Base-by-base conservation (phyloP, 2,888 invertebrate genomes). In the Coremacera marginata region DNA sequence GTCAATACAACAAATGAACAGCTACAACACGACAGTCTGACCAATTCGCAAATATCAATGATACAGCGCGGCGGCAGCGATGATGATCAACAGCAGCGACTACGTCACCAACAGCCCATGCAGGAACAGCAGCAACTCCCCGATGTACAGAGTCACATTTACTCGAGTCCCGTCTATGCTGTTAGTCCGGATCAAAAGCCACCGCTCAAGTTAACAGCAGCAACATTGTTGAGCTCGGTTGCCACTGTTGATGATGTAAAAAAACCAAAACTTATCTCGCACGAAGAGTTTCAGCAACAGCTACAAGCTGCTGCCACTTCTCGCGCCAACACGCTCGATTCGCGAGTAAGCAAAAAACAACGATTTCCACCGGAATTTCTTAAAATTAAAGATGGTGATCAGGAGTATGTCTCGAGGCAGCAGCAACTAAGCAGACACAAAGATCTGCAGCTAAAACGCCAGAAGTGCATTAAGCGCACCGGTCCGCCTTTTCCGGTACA, bases 71-170 rank as follows among this genome's bases (percentile, higher is more conserved):
- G 83, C 25, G 82, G 80, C 76, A 74, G 37, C 25, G 37, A 51
- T 31, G 65, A 63, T 27, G 65, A 65, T 49, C 75, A 79, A 44
- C 76, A 75, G 8, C 71, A 75, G n/a, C 76, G 78, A 49, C 81
- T 78, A 44, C 82, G 79, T 67, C 83, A 83, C 70, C 75, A 77
- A 55, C 80, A 78, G 37, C 81, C 78, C 67, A 82, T 82, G 71
- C 76, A 81, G 25, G 76, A 81, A 22, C 83, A 81, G 8, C 83
- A 82, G 57, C 82, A 81, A 11, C 78, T 77, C 1, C 76, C 81
- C 70, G 88, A 88, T 82, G 83, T 84, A 76, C 89, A 89, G 79
- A 88, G 86, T 86, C 89, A 89, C 78, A 89, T 89, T 67, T 89
- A 89, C 79, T 89, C 89, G 70, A 89, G 87, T 85, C 89, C 89